Conservation (phyloP, 2,888 invertebrate species). For the Cosmia trapezina region DNA sequence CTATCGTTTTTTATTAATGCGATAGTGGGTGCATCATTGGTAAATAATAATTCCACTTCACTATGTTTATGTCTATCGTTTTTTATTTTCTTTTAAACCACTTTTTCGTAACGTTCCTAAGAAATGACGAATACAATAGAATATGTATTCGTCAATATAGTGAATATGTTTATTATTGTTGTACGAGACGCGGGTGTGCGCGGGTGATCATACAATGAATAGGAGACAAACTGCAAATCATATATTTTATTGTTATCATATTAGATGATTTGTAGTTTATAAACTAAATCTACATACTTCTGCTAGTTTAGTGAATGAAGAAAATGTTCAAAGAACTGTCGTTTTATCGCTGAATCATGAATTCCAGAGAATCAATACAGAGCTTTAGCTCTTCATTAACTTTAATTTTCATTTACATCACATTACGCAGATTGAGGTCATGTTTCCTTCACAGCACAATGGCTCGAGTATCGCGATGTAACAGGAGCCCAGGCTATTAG, state of each 20-base stretch:
- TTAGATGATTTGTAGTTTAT: not conserved
- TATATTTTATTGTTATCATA: no score
- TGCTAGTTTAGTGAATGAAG: not conserved
- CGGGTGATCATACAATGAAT: not conserved
- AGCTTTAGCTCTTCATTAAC: conserved; percentile 10
- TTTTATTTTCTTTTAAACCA: conserved; percentile 12
- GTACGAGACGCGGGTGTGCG: not conserved
- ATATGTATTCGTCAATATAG: no score
- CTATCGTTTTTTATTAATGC: no score
- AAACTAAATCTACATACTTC: not conserved
- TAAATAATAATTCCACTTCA: conserved; percentile 13
- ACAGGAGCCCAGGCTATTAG: conserved; percentile 80
- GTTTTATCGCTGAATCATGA: not conserved
- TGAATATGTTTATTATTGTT: conserved; percentile 1
- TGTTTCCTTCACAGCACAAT: conserved; percentile 67
- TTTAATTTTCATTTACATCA: conserved; percentile 52
- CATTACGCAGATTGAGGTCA: conserved; percentile 64
- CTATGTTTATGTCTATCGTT: conserved; percentile 10
- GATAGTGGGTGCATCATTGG: not conserved
- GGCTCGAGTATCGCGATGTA: conserved; percentile 71
- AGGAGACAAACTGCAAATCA: not conserved
- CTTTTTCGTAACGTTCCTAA: not conserved
- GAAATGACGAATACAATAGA: not conserved
- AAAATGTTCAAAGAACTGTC: not conserved
- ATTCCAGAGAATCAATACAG: not conserved